Evolutionary conservation across 2,888 invertebrate species (phyloP), one percentile per base, ranked within the genome.

Genomic region (Aphrophora alni): DNA sequence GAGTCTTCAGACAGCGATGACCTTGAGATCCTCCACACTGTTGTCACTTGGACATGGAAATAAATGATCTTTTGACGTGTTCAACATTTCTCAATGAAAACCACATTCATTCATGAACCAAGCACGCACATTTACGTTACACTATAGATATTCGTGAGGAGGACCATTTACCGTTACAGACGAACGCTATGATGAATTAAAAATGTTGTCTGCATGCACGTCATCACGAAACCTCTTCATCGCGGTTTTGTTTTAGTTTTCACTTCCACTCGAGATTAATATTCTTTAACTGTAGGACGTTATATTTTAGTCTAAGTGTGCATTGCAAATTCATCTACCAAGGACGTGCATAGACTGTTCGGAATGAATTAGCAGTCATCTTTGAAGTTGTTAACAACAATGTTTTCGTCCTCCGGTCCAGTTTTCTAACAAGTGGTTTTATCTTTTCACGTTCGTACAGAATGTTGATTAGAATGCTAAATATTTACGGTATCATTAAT

Each of bases 151-250:
- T 80, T 80, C 80, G 80, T 80, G 80, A 80, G 80, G 75, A 75
- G 80, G 80, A 76, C 80, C 80, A 80, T 80, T 80, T 80, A 80
- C 76, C 71, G 59, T 73, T 73, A 28, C 28, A 21, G 21, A 14
- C 1, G 59, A 24, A 73, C 33, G 73, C 76, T 44, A 59, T 75
- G 80, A 80, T 80, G 80, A 80, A 80, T 80, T 80, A 80, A 80
- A 80, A 80, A 80, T 80, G 80, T 76, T 80, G 80, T 76, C 80
- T 76, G 78, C 28, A 68, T 59, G 78, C 78, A 79, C 78, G 78
- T 33, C 71, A 70, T 51, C 78, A 38, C 77, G 68, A 74, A 68
- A 79, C 78, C 26, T 33, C 78, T 44, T 78, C 73, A 25, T 38
- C 59, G 21, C 59, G 59, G 59, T 21, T n/a, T 4, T 59, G 21